Evolutionary conservation across 2,797 vertebrate genomes (phyloP), one percentile per base, ranked within the genome.

Genomic region (Caiman crocodilus): DNA sequence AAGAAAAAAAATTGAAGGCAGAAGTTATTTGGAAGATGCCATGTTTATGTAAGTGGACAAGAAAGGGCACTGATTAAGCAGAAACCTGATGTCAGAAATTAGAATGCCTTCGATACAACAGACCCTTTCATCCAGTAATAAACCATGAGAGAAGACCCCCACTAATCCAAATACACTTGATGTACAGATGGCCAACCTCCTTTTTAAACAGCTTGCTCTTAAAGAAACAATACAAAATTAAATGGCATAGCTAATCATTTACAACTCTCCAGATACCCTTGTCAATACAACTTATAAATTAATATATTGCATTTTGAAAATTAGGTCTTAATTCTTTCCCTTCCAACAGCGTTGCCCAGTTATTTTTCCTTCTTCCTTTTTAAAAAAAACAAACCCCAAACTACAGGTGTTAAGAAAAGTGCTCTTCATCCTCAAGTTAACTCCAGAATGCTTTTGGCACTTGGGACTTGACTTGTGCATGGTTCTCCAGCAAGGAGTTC

Each of bases 81-180:
- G 91, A 90, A 90, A 88, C 74, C 84, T 75, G 56, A 58, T 58
- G 57, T 80, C 26, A 57, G 81, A 85, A 90, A 56, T 57, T 64
- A 79, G 92, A 94, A 89, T 32, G 89, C 89, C 89, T 84, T 67
- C 74, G 90, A 83, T 92, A 88, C 64, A 94, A 77, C 61, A 83
- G 79, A 88, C 84, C 86, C 85, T 82, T 92, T 90, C 2, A 30
- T 83, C 75, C 84, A 67, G 65, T 76, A 92, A 89, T 82, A 93
- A 95, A 96, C 89, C 94, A 92, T 88, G 93, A 83, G 78, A 87
- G 94, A 90, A 82, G 35, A 96, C 94, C 93, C 95, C 95, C 94
- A 96, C 93, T 97, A 96, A 97, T 96, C 96, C 96, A 96, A 95
- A 97, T 94, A 95, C 90, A 82, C 88, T 69, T 76, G 89, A 79